phyloP scores from a whole-genome alignment of 1,140 invertebrate species.

The Papilio aristodemus region DNA sequence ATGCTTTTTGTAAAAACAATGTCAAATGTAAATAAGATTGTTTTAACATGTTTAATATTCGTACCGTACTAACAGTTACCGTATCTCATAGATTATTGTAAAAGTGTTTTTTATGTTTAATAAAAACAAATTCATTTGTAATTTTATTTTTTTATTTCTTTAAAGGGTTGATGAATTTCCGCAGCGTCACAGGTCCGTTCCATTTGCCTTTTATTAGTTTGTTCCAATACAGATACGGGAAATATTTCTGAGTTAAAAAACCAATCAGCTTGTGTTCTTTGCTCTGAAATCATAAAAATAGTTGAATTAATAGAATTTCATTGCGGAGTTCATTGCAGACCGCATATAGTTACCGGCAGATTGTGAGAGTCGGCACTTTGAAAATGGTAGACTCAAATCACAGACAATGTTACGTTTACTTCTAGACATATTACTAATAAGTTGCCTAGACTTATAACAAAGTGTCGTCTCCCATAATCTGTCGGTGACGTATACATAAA shows the following conservation, averaged over 20 bases:
- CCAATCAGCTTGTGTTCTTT: conserved; percentile 90
- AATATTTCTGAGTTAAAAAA: conserved; percentile 89
- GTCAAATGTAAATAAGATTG: conserved; percentile 1
- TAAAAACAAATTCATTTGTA: conserved; percentile 40
- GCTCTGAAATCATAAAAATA: conserved; percentile 84
- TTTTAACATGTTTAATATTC: background rate
- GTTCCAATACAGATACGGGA: conserved; percentile 96
- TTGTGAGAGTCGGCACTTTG: no score
- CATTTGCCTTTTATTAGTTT: conserved; percentile 92
- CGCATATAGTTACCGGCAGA: no score
- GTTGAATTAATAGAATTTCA: background rate
- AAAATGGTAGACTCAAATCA: no score
- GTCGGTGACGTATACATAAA: no score
- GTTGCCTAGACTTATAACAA: no score
- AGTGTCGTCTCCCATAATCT: no score
- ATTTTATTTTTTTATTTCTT: conserved; percentile 43
- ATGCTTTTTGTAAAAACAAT: background rate
- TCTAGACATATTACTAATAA: no score
- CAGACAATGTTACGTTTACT: no score
- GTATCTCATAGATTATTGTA: background rate
- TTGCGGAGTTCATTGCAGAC: no score
- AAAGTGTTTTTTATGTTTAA: conserved; percentile 35
- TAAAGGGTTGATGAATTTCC: conserved; percentile 82
- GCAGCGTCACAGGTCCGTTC: conserved; percentile 88
- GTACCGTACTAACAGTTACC: background rate